Conservation (phyloP, 2,797 vertebrate genomes). For the Enteromius thamalakanensis region DNA sequence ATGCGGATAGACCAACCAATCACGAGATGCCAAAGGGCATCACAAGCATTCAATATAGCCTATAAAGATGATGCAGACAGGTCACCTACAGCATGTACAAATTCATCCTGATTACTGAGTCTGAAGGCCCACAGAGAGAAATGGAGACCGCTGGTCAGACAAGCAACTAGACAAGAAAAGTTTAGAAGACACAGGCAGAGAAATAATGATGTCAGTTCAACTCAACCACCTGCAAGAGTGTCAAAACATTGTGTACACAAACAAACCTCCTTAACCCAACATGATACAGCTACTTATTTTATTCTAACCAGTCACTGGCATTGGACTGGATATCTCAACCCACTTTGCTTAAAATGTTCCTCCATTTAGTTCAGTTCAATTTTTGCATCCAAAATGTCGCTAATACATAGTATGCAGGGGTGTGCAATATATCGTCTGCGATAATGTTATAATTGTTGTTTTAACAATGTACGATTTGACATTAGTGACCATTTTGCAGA, state of each 20-base stretch:
- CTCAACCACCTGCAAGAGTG: background rate
- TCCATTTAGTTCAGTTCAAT: background rate
- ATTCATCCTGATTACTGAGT: constrained; percentile 16
- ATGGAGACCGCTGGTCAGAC: constrained; percentile 8
- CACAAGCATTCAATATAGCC: constrained; percentile 72
- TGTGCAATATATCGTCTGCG: no score
- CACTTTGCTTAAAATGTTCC: background rate
- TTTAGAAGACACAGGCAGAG: background rate
- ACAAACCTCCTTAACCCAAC: background rate
- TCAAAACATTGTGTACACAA: background rate
- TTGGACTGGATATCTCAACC: background rate
- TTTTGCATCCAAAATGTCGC: no score
- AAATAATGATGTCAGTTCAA: constrained; percentile 13
- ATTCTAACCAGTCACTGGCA: background rate
- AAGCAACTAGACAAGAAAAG: constrained; percentile 4
- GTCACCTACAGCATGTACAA: background rate
- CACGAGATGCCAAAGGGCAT: constrained; percentile 80
- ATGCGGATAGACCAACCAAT: constrained; percentile 76
- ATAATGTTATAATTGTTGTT: no score
- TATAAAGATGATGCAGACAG: constrained; percentile 53
- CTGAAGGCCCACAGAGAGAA: constrained; percentile 22
- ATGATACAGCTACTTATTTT: background rate
- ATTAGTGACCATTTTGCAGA: no score
- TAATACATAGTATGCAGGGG: no score
- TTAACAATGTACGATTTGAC: no score